These are phyloP conservation scores for Caranx ignobilis DNA, from an alignment of 2,113 vertebrate species.

Conservation along the genomic window DNA sequence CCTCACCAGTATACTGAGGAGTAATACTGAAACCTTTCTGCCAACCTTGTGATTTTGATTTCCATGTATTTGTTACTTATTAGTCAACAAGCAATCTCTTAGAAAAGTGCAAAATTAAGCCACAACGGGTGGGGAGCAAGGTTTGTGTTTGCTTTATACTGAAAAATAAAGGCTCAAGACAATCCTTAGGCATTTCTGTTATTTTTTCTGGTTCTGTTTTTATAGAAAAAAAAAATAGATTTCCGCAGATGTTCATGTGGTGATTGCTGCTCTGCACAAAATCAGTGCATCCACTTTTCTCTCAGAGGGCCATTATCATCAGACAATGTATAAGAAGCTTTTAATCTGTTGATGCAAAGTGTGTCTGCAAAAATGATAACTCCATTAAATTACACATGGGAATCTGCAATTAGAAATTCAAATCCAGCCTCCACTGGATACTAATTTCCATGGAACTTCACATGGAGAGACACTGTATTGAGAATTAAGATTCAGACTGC, in stretches of 20 bases:
- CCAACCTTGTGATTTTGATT: background rate
- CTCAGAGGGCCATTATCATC: slow-evolving; percentile 33
- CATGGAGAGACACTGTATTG: slow-evolving; percentile 32
- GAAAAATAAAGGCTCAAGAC: background rate
- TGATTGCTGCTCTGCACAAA: slow-evolving; percentile 18
- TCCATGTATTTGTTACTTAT: background rate
- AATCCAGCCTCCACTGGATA: slow-evolving; percentile 59
- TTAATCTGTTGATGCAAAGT: slow-evolving; percentile 65
- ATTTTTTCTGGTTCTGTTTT: background rate
- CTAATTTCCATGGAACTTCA: slow-evolving; percentile 70
- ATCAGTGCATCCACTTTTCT: background rate
- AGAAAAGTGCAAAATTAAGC: no score
- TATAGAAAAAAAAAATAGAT: background rate
- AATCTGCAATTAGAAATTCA: slow-evolving; percentile 76
- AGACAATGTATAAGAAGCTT: slow-evolving; percentile 41
- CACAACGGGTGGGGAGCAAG: background rate
- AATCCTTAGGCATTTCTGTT: background rate
- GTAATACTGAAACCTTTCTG: no score
- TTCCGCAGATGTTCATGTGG: slow-evolving; percentile 4
- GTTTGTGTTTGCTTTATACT: no score
- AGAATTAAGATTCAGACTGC: slow-evolving; percentile 56
- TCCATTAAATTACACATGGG: slow-evolving; percentile 64
- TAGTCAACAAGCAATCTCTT: background rate
- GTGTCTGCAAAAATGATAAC: slow-evolving; percentile 64
- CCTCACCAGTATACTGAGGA: no score